Evolutionary conservation across 2,888 invertebrate species (phyloP), one percentile per base, ranked within the genome.

Genomic region (Drosophila meridiana): DNA sequence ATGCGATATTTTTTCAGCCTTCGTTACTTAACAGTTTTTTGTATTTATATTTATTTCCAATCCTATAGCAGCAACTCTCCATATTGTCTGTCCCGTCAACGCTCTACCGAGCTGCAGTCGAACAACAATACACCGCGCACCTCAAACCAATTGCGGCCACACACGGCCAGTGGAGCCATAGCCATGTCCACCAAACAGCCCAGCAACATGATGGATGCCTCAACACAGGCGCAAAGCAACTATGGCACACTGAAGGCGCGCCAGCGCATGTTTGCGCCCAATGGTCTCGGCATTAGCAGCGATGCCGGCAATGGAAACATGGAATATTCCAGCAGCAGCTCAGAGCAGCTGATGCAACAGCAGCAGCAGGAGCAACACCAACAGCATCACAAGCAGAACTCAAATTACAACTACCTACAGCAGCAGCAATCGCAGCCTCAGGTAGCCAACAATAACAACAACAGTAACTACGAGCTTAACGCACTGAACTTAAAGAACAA

Each of bases 81-180:
- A 2, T 80, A 43, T 45, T 95, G 95, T 93, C 93, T 95, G 82
- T 95, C 94, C 83, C 94, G 95, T 63, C 95, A 94, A 92, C 94
- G 94, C 47, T 94, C 94, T 28, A 93, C 93, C 11, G 93, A 94
- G 20, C 32, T 64, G 13, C 80, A 76, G 40, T 48, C 76, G 28
- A 61, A 65, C 60, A 66, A 61, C 9, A 68, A 64, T n/a, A 34
- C 69, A 6, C 59, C 67, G 8, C 91, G 69, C 56, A 47, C 43
- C 8, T 72, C 64, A 11, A 59, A 47, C 30, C 69, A 67, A 9
- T 3, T 76, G 61, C 87, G 87, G 58, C 72, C 91, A 60, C 76
- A 88, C 57, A 78, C 88, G 68, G 65, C 83, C 73, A 64, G 74
- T 32, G 84, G 74, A 20, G 70, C 73, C 32, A 32, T 87, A 56